Percentiles rank a stretch among this genome's conserved stretches.
Evolutionary conservation across 2,888 invertebrate species (phyloP).

Genomic region (Leptinotarsa juncta): DNA sequence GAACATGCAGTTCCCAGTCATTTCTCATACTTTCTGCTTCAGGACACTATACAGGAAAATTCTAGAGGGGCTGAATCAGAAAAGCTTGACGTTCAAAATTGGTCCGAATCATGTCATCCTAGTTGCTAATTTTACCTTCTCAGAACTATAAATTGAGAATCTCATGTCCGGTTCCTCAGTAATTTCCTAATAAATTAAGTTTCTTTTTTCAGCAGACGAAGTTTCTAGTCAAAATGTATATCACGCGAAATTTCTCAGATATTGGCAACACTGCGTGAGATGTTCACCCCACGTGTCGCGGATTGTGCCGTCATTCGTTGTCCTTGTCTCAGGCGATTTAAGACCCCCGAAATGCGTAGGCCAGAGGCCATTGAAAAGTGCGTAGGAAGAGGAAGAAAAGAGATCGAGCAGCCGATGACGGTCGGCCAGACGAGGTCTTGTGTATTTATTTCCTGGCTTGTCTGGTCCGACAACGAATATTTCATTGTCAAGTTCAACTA

Average conservation of each 20-base stretch:
- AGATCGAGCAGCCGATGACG: constrained; percentile 13
- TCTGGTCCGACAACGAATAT: background rate
- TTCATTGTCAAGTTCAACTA: constrained; percentile 10
- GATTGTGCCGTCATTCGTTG: constrained; percentile 11
- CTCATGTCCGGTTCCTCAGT: no score
- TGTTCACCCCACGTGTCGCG: constrained; percentile 14
- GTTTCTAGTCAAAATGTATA: background rate
- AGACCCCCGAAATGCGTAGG: constrained; percentile 16
- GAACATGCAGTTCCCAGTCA: no score
- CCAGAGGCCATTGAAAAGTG: constrained; percentile 13
- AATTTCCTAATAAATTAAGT: no score
- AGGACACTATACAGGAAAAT: no score
- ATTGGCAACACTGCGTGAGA: constrained; percentile 12
- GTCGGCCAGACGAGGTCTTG: constrained; percentile 6
- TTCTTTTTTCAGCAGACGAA: no score
- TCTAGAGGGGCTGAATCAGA: no score
- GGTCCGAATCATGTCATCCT: no score
- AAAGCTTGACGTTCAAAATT: no score
- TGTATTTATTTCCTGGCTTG: constrained; percentile 10
- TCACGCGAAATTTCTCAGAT: background rate
- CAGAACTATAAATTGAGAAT: no score
- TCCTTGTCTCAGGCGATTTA: constrained; percentile 12
- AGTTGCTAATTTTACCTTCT: no score
- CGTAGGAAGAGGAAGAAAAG: constrained; percentile 19
- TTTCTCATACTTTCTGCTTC: no score